Base-by-base conservation (phyloP, 2,113 vertebrate species). In the Xyrauchen texanus region DNA sequence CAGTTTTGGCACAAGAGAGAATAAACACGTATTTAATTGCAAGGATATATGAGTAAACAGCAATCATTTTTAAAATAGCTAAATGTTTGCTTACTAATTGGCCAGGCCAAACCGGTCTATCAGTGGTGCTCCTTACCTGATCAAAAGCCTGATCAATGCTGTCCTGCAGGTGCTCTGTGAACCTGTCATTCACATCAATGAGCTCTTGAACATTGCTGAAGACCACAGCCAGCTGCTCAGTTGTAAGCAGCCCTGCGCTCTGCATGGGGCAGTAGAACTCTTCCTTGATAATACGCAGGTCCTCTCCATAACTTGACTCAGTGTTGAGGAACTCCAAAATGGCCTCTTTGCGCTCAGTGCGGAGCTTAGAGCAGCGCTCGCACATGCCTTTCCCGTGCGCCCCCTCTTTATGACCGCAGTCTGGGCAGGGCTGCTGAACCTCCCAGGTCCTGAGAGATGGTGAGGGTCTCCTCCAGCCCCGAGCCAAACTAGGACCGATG, bases 261-360 rank as follows among this genome's bases (percentile, higher is more conserved):
- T 96, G 93, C 93, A 96, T 97, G 68, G 94, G 95, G 70, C 94
- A 89, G 86, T 95, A 95, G 80, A 97, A 96, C 78, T 96, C 95
- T 91, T 96, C 93, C 79, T 92, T 94, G 81, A 97, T 96, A 86
- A 96, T 96, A 8, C 94, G 89, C 74, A 95, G 91, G 88, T 95
- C 94, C 80, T 96, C 95, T 9, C 95, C 92, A 0, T 95, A 97
- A 87, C 95, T 97, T 10, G 92, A 91, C 89, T 98, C 96, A 0
- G 95, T 97, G 85, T 95, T 95, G 76, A 98, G 92, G 49, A 97
- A 97, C 89, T 98, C 96, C 88, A 96, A 84, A 80, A 96, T 93
- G 62, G 96, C 94, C 79, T 97, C 96, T 72, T 97, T 97, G 21
- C 95, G 92, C 85, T 97, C 96, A 0, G 90, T 95, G 71, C 96